Base-by-base conservation (phyloP, 2,888 invertebrate species). In the Sialis lutaria region DNA sequence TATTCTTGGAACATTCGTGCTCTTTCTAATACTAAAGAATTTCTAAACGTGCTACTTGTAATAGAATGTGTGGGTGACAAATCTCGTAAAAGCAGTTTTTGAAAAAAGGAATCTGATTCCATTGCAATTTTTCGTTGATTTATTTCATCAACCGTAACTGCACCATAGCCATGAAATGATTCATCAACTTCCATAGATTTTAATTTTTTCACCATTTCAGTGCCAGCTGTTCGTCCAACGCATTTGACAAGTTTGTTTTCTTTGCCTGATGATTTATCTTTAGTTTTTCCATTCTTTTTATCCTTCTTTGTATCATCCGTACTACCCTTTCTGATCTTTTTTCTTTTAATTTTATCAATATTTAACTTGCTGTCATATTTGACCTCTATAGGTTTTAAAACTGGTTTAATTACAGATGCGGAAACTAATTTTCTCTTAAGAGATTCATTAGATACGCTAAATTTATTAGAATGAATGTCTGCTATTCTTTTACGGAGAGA, bases 81-180 rank as follows among this genome's bases (percentile, higher is more conserved):
- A 51, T 75, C 72, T 48, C 78, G 65, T 34, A 82, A 61, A 55
- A 83, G 78, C 13, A 83, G 67, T 61, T 81, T 75, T 60, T 79
- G 82, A 55, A 84, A 84, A 57, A 83, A 84, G 0, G 72, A 70
- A 57, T 82, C 72, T 0, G 75, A 72, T 50, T 76, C 65, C 32
- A 79, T 66, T 5, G 70, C 68, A 53, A 76, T 73, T 51, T 73
- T 75, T 46, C 74, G 75, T 52, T 67, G 65, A 54, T 68, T 69
- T 30, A 77, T 69, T 48, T 75, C 72, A 49, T 72, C 72, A 9
- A 60, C 53, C 2, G 61, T 59, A 33, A 60, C 48, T 5, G 30
- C 31, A 9, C 47, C 47, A 32, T 47, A 47, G 31, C 47, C 47
- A 30, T 22, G 32, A 42, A 47, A 47, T 30, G 42, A 37, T 22